A percentile compares a stretch with the other conserved stretches of the same genome.
Conservation (phyloP, 1,140 invertebrate genomes). For the Atopsyche davidsoni region DNA sequence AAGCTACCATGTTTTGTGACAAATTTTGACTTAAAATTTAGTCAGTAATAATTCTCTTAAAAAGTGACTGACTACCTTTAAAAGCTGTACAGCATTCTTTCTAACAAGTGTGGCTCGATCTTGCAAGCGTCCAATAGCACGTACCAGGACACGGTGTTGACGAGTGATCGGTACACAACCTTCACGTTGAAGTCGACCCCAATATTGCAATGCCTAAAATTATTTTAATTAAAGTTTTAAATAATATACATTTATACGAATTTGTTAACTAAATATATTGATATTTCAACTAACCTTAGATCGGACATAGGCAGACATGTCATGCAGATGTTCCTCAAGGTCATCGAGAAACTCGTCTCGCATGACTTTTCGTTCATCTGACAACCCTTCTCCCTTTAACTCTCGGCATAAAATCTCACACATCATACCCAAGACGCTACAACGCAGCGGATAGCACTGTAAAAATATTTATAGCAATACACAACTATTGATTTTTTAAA, state of each 20-base stretch:
- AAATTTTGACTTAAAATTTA: too few relatives aligned
- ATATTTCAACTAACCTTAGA: conserved; percentile 53
- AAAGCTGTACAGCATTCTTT: conserved; percentile 70
- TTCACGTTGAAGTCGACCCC: conserved; percentile 64
- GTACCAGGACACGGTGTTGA: conserved; percentile 57
- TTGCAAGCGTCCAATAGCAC: conserved; percentile 60
- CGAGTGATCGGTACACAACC: conserved; percentile 65
- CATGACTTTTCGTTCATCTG: conserved; percentile 55
- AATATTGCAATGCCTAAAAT: conserved; percentile 62
- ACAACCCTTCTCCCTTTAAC: conserved; percentile 63
- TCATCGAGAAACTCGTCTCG: conserved; percentile 67
- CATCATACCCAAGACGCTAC: conserved; percentile 72
- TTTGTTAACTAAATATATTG: conserved; percentile 4
- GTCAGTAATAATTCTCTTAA: too few relatives aligned
- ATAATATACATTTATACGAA: not conserved
- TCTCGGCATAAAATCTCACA: conserved; percentile 65
- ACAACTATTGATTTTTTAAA: not conserved
- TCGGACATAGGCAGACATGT: conserved; percentile 75
- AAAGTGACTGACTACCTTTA: conserved; percentile 44
- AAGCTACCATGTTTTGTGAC: not conserved
- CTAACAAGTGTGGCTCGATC: conserved; percentile 74
- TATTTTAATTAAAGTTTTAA: not conserved
- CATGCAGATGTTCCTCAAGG: conserved; percentile 75
- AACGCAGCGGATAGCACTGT: conserved; percentile 73
- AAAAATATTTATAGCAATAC: conserved; percentile 26